Base-by-base conservation (phyloP, 2,797 vertebrate species). In the Limosa lapponica region DNA sequence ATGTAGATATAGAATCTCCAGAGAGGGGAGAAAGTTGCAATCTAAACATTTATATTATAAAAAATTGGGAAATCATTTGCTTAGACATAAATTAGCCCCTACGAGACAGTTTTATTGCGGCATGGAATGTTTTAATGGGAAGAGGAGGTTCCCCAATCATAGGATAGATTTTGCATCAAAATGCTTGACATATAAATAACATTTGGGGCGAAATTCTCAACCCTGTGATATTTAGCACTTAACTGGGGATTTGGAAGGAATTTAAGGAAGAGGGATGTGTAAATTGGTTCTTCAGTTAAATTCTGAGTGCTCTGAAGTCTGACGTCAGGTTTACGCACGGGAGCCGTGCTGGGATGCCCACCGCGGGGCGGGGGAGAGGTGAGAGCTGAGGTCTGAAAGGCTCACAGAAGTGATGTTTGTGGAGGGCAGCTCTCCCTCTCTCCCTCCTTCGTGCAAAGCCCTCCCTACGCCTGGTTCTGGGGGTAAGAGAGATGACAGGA, bases 41-140 rank as follows among this genome's bases (percentile, higher is more conserved):
- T 97, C 95, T 98, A 97, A 98, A 98, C 96, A 98, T 98, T 98
- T 97, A 95, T 96, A 93, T 90, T 97, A 92, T 83, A 78, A 93
- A 96, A 85, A 97, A 98, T 96, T 28, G 87, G 89, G 95, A 97
- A 97, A 98, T 98, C 24, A 93, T 97, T 97, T 97, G 82, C 97
- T 96, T 70, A 87, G 75, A 85, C 87, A 97, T 97, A 98, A 97
- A 97, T 97, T 96, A 96, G 75, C 75, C 82, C 30, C 83, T 83
- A 54, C 15, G 58, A 92, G 97, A 92, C 96, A 97, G 96, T 95
- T 98, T 98, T 98, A 97, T 97, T 97, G 90, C 44, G 8, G 78
- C 61, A 51, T 67, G 93, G 97, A 98, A 97, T 94, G 96, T 97
- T 98, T 97, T 96, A 97, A 96, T 91, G 96, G 97, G 95, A 96